Conservation (phyloP, 2,797 vertebrate genomes). For the Macroramphosus scolopax region DNA sequence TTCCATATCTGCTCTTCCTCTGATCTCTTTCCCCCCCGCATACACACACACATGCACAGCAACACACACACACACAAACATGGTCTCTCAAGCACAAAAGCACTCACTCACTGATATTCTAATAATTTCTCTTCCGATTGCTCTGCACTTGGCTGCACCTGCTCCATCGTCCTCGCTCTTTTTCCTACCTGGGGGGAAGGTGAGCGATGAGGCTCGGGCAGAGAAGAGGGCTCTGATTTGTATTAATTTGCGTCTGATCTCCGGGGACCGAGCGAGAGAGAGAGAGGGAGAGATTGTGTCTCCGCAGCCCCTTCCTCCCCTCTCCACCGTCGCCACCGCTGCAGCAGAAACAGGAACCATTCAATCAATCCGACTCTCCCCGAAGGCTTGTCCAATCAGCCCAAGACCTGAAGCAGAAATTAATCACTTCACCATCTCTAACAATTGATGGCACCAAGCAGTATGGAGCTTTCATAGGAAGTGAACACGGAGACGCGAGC, state of each 20-base stretch:
- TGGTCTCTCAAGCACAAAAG: constrained; percentile 47
- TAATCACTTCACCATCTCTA: constrained; percentile 67
- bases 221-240: constrained; percentile 67
- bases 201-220: constrained; percentile 50
- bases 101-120: constrained; percentile 64
- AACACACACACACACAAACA: constrained; percentile 23
- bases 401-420: constrained; percentile 63
- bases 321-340: constrained; percentile 23
- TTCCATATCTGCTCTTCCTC: constrained; percentile 31
- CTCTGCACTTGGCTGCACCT: constrained; percentile 72
- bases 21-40: constrained; percentile 21
- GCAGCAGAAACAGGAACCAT: constrained; percentile 59
- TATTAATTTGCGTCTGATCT: constrained; percentile 72
- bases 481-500: no score
- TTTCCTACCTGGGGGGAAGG: constrained; percentile 74
- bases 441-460: constrained; percentile 60
- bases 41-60: no score
- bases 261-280: constrained; percentile 38
- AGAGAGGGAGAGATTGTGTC: constrained; percentile 7
- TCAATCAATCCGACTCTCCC: constrained; percentile 70
- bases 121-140: constrained; percentile 72
- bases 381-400: constrained; percentile 72
- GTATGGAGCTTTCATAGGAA: constrained; percentile 36
- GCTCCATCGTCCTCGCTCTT: constrained; percentile 59
- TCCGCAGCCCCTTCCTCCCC: not conserved